A percentile compares a stretch with the other conserved stretches of the same genome.
phyloP scores from a whole-genome alignment of 2,888 invertebrate genomes.

The Ochlodes sylvanus region DNA sequence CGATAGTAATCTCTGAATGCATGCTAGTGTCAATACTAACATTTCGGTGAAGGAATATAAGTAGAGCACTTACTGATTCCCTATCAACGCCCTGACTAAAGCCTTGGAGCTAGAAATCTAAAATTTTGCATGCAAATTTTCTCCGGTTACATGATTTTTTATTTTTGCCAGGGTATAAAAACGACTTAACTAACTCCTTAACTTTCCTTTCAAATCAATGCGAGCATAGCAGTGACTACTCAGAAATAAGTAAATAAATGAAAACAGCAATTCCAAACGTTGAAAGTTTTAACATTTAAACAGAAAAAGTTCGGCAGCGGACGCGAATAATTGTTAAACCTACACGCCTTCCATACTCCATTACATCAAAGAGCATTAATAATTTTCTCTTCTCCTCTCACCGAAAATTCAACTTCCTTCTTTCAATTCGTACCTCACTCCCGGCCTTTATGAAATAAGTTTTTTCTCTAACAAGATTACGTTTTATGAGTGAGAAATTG shows the following conservation, averaged over 20 bases:
- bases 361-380: conserved; percentile 71
- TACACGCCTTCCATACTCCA: conserved; percentile 64
- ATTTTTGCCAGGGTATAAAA: too few species aligned
- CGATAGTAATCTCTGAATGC: too few species aligned
- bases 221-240: too few species aligned
- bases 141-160: too few species aligned
- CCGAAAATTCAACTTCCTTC: conserved; percentile 51
- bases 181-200: too few species aligned
- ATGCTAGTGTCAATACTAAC: too few species aligned
- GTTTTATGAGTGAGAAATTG: conserved; percentile 79
- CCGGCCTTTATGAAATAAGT: conserved; percentile 79
- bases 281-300: neutral
- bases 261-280: neutral
- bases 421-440: conserved; percentile 69
- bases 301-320: neutral
- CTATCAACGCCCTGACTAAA: too few species aligned
- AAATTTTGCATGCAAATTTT: too few species aligned
- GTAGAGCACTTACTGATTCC: too few species aligned
- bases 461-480: conserved; percentile 79
- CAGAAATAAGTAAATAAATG: neutral
- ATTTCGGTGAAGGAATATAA: too few species aligned
- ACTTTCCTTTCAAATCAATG: too few species aligned
- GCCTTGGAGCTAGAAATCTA: too few species aligned
- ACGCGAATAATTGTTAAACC: conserved; percentile 59
- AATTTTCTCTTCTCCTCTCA: conserved; percentile 46